These are phyloP conservation scores for Calosoma granatense DNA, from an alignment of 1,140 invertebrate species.

Conservation along the genomic window DNA sequence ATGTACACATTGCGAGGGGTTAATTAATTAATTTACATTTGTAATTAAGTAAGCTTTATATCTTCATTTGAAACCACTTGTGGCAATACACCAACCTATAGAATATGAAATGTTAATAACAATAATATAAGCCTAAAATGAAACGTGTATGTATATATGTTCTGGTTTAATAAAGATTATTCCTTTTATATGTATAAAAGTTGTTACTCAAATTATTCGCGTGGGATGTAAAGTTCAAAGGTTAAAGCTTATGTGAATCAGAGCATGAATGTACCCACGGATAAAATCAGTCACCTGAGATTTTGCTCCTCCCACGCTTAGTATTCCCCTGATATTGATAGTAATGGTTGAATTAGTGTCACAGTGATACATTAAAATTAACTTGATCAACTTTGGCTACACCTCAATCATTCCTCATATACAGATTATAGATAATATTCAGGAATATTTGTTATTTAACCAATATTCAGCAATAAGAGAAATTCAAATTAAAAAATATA, in stretches of 20 bases:
- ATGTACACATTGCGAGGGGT: too few relatives aligned
- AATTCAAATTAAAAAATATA: too few relatives aligned
- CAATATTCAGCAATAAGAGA: too few relatives aligned
- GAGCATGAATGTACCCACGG: neutral
- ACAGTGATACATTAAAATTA: too few relatives aligned
- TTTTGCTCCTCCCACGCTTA: too few relatives aligned
- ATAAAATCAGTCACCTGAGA: neutral
- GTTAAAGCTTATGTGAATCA: constrained; percentile 1
- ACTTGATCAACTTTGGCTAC: too few relatives aligned
- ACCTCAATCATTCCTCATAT: too few relatives aligned
- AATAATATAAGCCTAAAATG: neutral
- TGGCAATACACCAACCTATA: neutral
- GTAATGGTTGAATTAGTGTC: too few relatives aligned
- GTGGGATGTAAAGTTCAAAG: neutral
- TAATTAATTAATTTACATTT: neutral
- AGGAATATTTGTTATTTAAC: too few relatives aligned
- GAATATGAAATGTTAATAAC: neutral
- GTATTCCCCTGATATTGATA: neutral
- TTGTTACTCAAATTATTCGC: neutral
- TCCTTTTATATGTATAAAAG: neutral
- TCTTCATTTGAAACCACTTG: neutral
- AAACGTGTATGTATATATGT: neutral
- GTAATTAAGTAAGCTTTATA: neutral
- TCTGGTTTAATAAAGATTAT: too few relatives aligned
- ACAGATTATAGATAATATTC: too few relatives aligned